A percentile compares a stretch with the other conserved stretches of the same genome.
Evolutionary conservation across 2,113 vertebrate species (phyloP).

Genomic region (Toxostoma redivivum): DNA sequence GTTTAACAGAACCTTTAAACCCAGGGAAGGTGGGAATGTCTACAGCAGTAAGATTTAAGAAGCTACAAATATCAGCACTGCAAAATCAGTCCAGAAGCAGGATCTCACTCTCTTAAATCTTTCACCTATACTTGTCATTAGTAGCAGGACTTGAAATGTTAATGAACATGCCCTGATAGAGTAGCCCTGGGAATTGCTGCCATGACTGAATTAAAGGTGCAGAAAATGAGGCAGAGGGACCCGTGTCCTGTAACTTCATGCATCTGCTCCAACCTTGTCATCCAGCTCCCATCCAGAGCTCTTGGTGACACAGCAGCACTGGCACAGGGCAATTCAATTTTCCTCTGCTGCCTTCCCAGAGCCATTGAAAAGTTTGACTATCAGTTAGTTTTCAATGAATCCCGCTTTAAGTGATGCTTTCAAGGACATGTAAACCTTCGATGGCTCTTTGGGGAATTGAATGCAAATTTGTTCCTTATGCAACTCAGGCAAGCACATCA

Average conservation of each 20-base stretch:
- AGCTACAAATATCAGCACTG: background rate
- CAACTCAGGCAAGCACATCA: background rate
- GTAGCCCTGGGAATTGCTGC: background rate
- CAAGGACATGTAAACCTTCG: background rate
- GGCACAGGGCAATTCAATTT: slow-evolving; percentile 10
- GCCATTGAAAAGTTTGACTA: background rate
- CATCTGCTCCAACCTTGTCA: background rate
- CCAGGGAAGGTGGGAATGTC: background rate
- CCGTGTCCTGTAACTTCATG: background rate
- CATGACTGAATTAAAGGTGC: background rate
- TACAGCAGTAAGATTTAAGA: background rate
- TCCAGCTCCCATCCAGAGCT: background rate
- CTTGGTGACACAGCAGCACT: background rate
- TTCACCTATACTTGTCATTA: background rate
- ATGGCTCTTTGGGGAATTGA: background rate
- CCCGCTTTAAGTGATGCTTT: background rate
- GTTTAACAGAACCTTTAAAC: background rate
- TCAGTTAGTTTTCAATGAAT: background rate
- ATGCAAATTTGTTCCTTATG: slow-evolving; percentile 27
- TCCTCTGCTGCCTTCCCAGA: background rate
- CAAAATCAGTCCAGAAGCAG: background rate
- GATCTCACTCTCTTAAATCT: background rate
- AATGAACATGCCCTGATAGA: background rate
- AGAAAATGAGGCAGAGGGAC: background rate
- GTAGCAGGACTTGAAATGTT: background rate